Evolutionary conservation across 2,888 invertebrate species (phyloP), one percentile per base, ranked within the genome.

Genomic region (Cerceris rybyensis): DNA sequence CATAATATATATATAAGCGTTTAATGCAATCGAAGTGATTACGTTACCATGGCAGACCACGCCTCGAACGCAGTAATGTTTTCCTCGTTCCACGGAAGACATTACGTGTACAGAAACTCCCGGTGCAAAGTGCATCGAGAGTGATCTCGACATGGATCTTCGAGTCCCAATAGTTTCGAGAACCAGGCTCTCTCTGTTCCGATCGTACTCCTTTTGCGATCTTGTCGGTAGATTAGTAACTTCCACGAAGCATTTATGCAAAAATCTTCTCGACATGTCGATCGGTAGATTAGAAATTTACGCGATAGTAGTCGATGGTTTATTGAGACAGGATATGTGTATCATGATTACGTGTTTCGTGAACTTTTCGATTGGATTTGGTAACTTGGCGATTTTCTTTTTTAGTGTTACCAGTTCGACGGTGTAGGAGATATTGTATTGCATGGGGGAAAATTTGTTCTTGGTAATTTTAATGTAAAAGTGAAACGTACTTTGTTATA

Each of bases 11-110:
- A 42, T 46, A 11, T 46, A 0, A 14, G 65, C 78, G 77, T 78
- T 85, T 82, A 77, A 71, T 71, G 52, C 76, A 61, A 73, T 69
- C 77, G 71, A 81, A 69, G 75, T 61, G 74, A 70, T 83, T 86
- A 85, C 85, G 81, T 86, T 83, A 63, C 78, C 73, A 72, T 74
- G 76, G 74, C 41, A 66, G 61, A 76, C 87, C 87, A 87, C 88
- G 83, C 87, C 89, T 88, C 83, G 82, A 78, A 83, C 79, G 78
- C 73, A 76, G 28, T 80, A 80, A 73, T 83, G 81, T 89, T 88
- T 28, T 89, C 88, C 89, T 88, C 86, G 85, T 89, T 89, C 86
- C 85, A 81, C 82, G 83, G 82, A 87, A 88, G 83, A 70, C 82
- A 86, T 87, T 86, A 83, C 61, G 63, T 69, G 64, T 57, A 55